Base-by-base conservation (phyloP, 2,797 vertebrate species). In the Scarus forsteni region DNA sequence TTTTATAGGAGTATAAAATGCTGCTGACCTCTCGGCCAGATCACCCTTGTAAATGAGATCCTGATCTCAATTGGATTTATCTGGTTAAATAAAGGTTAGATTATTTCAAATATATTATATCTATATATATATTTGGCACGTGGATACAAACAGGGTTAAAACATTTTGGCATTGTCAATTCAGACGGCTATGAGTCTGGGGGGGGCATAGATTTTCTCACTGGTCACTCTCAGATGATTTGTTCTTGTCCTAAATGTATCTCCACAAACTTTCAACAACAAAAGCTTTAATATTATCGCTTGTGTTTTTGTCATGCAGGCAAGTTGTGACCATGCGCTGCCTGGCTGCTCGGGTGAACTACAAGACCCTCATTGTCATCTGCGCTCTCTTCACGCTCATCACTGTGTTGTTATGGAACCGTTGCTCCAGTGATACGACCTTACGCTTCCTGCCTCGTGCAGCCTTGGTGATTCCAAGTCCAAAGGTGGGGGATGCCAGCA, bases 351-450 rank as follows among this genome's bases (percentile, higher is more conserved):
- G 97, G 84, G 97, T 99, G 88, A 98, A 96, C 95, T 98, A 98
- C 90, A 99, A 98, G 95, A 98, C 97, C 91, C 94, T 99, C 84
- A 97, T 99, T 44, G 71, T 99, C 75, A 96, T 98, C 93, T 98
- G 96, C 0, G 90, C 96, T 15, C 95, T 99, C 80, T 97, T 99
- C 91, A 97, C 96, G 0, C 92, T 98, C 83, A 92, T 98, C 86
- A 97, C 96, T 0, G 94, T 98, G 67, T 88, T 99, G 88, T 89
- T 99, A 66, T 99, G 98, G 98, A 99, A 97, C 90, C 95, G 95
- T 78, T 98, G 98, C 93, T 95, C 96, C 78, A 95, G 93, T 7
- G 92, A 97, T 84, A 90, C 91, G 49, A 80, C 94, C 0, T 80
- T 92, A 0, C 94, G 80, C 6, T 92, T 96, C 80, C 92, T 95